A percentile compares a stretch with the other conserved stretches of the same genome.
These are phyloP conservation scores for Macquaria ambigua DNA, from an alignment of 2,113 vertebrate species.

Conservation along the genomic window DNA sequence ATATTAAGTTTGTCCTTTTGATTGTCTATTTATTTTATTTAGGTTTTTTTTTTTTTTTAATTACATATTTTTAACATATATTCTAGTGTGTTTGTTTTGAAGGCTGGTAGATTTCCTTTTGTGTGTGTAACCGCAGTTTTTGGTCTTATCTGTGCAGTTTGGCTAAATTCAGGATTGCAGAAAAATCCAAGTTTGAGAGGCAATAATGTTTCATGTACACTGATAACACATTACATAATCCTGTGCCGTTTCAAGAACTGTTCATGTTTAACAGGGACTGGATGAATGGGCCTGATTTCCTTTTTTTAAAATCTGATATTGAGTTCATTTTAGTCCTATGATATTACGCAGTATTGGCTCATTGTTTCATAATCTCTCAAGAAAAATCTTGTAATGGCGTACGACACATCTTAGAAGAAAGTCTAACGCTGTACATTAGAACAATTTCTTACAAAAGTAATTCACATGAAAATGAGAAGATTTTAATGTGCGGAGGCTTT, in stretches of 20 bases:
- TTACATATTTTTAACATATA: conserved; percentile 40
- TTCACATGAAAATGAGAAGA: not conserved
- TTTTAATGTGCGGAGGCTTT: conserved; percentile 19
- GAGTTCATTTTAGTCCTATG: conserved; percentile 41
- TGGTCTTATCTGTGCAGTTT: conserved; percentile 62
- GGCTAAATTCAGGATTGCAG: conserved; percentile 28
- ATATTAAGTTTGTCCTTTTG: conserved; percentile 73
- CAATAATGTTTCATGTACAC: conserved; percentile 44
- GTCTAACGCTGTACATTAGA: not conserved
- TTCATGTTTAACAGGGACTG: conserved; percentile 17
- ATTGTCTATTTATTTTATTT: conserved; percentile 77
- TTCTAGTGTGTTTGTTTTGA: conserved; percentile 50
- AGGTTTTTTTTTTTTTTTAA: conserved; percentile 24
- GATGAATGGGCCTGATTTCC: conserved; percentile 18
- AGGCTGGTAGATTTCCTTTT: conserved; percentile 39
- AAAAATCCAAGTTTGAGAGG: conserved; percentile 12
- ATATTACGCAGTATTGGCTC: conserved; percentile 14
- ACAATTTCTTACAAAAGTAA: not conserved
- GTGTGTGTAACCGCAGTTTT: conserved; percentile 43
- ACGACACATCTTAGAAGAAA: not conserved
- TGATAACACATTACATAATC: conserved; percentile 19
- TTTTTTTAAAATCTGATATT: conserved; percentile 9
- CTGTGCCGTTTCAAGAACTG: conserved; percentile 24
- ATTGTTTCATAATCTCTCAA: conserved; percentile 34
- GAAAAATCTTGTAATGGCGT: not conserved